Evolutionary conservation across 1,140 invertebrate species (phyloP), one percentile per base, ranked within the genome.

Genomic region (Drosophila seguyi): DNA sequence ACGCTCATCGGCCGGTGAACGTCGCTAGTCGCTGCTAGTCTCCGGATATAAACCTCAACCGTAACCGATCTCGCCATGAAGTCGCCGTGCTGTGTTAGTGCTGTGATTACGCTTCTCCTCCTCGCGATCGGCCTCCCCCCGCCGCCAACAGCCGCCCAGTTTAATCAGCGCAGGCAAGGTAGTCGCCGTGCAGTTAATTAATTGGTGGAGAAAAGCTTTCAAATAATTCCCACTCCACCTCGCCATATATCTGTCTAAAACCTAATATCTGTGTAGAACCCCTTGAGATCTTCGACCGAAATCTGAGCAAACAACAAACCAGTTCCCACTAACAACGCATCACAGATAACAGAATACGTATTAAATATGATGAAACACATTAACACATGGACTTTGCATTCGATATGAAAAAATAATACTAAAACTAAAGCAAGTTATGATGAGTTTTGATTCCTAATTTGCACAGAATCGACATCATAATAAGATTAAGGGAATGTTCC

Each of bases 151-250:
- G 45, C 16, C 59, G 83, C 79, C 38, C 83, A 87, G 50, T 84
- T 84, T 18, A 83, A 80, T 56, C 69, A 72, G 44, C 72, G 72
- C 16, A 66, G 83, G 68, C 83, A 80, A 87, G 83, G 83, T 87
- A 87, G 52, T 48, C 38, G 45, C n/a, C 31, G 52, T 13, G 38
- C 14, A 42, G 38, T 42, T 53, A 79, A 55, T 50, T 52, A 56
- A 38, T 67, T 60, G 27, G 18, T 55, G 34, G 52, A n/a, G 52
- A 38, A 73, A 63, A 73, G 45, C 69, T 60, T n/a, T 39, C 10
- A 42, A 52, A 36, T 39, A 27, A 18, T 47, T 39, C 34, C 18
- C 57, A 42, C 11, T 34, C 41, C 31, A n/a, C n/a, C n/a, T n/a
- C n/a, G n/a, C n/a, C n/a, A n/a, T n/a, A n/a, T n/a, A n/a, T n/a